A percentile compares a stretch with the other conserved stretches of the same genome.
Evolutionary conservation across 2,113 vertebrate species (phyloP).

Genomic region (Tinamus guttatus): DNA sequence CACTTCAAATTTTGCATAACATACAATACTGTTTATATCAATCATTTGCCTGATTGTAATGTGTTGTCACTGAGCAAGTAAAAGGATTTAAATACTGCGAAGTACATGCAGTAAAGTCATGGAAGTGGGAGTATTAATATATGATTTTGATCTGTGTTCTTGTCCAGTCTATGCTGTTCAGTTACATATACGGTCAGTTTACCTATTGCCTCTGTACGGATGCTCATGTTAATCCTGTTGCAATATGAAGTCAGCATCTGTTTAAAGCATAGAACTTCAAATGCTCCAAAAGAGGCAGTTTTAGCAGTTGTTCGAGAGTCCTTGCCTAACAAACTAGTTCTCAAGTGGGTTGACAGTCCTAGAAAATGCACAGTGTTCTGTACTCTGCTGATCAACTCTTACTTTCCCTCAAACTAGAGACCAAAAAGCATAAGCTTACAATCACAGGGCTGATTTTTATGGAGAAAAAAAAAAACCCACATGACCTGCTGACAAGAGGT

Average conservation of each 20-base stretch:
- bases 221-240: neutral
- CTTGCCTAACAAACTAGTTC: neutral
- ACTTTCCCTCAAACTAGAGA: neutral
- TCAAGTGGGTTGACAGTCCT: neutral
- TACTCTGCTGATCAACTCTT: neutral
- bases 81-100: neutral
- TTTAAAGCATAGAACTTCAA: neutral
- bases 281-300: neutral
- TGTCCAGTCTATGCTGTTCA: accelerated
- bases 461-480: too few species aligned
- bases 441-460: neutral
- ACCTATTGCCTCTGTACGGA: neutral
- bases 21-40: neutral
- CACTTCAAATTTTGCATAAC: neutral
- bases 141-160: neutral
- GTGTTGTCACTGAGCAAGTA: neutral
- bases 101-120: neutral
- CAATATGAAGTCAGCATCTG: neutral
- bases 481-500: neutral
- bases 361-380: neutral
- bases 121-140: accelerated
- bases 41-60: neutral
- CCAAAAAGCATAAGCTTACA: neutral
- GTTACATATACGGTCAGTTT: neutral
- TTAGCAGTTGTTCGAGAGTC: neutral